Percentiles rank a stretch among this genome's conserved stretches.
phyloP scores from a whole-genome alignment of 2,888 invertebrate species.

The Dascillus cervinus region DNA sequence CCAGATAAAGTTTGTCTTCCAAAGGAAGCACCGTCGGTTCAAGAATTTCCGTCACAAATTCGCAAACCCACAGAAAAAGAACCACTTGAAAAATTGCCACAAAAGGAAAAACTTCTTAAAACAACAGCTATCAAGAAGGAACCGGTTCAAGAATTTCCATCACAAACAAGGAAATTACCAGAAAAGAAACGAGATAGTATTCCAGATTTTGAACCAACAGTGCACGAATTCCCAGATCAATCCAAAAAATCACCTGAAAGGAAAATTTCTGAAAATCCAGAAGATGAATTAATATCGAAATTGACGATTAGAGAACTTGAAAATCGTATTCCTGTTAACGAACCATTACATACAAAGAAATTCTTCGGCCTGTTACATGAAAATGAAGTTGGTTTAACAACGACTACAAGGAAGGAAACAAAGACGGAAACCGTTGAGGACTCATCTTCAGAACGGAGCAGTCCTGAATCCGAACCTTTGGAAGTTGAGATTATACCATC shows the following conservation, averaged over 20 bases:
- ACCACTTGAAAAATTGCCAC: constrained; percentile 5
- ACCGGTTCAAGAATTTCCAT: constrained; percentile 22
- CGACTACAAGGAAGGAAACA: constrained; percentile 21
- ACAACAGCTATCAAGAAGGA: constrained; percentile 9
- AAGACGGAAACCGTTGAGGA: constrained; percentile 16
- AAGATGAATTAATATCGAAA: constrained; percentile 8
- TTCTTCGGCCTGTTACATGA: constrained; percentile 28
- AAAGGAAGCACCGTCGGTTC: constrained; percentile 1
- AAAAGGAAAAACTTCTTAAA: neutral
- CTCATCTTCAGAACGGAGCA: too few species aligned
- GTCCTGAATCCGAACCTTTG: too few species aligned
- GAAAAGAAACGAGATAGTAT: constrained; percentile 8
- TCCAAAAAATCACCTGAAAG: constrained; percentile 18
- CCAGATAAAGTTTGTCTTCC: too few species aligned
- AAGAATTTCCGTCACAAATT: constrained; percentile 9
- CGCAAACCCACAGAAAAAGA: constrained; percentile 8
- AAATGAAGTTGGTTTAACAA: constrained; percentile 25
- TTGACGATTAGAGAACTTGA: constrained; percentile 12
- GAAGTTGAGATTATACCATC: too few species aligned
- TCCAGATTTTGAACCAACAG: constrained; percentile 14
- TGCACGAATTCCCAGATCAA: constrained; percentile 24
- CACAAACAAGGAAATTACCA: constrained; percentile 14
- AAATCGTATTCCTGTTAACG: constrained; percentile 30
- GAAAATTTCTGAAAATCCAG: constrained; percentile 9
- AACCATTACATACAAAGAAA: constrained; percentile 32